phyloP scores from a whole-genome alignment of 1,140 invertebrate genomes.

The Babylonia areolata region DNA sequence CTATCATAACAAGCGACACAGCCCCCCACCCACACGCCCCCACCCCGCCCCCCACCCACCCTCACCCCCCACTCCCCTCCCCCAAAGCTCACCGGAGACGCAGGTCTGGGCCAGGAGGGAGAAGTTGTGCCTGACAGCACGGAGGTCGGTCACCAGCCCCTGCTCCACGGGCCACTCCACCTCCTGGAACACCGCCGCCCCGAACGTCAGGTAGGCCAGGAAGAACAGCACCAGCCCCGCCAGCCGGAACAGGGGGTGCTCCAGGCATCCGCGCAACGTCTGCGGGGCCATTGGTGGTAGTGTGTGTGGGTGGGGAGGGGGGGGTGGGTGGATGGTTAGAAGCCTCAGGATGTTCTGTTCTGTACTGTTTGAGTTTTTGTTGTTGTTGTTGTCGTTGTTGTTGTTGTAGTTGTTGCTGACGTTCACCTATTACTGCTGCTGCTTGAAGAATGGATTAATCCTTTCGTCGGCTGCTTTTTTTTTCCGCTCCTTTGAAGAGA shows the following conservation, averaged over 20 bases:
- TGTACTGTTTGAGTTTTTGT: too few species aligned
- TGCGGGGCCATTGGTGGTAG: neutral
- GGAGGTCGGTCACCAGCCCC: slow-evolving; percentile 78
- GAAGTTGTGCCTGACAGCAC: slow-evolving; percentile 79
- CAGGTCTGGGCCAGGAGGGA: slow-evolving; percentile 77
- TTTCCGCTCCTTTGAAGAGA: too few species aligned
- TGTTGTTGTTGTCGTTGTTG: too few species aligned
- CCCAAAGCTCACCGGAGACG: slow-evolving; percentile 54
- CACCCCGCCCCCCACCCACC: neutral
- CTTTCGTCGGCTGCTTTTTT: too few species aligned
- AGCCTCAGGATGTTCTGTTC: too few species aligned
- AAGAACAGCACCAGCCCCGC: slow-evolving; percentile 78
- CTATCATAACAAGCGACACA: too few species aligned
- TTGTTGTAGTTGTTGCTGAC: too few species aligned
- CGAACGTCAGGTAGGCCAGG: slow-evolving; percentile 78
- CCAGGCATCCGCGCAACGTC: neutral
- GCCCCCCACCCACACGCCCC: neutral
- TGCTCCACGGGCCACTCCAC: slow-evolving; percentile 84
- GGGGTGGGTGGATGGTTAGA: too few species aligned
- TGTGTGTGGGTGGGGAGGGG: too few species aligned
- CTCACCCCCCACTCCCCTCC: neutral
- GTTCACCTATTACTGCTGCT: too few species aligned
- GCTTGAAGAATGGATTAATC: too few species aligned
- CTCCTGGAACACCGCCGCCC: slow-evolving; percentile 84
- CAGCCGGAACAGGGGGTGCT: slow-evolving; percentile 60